Evolutionary conservation across 2,113 vertebrate species (phyloP), one percentile per base, ranked within the genome.

Genomic region (Gnathonemus longibarbis): DNA sequence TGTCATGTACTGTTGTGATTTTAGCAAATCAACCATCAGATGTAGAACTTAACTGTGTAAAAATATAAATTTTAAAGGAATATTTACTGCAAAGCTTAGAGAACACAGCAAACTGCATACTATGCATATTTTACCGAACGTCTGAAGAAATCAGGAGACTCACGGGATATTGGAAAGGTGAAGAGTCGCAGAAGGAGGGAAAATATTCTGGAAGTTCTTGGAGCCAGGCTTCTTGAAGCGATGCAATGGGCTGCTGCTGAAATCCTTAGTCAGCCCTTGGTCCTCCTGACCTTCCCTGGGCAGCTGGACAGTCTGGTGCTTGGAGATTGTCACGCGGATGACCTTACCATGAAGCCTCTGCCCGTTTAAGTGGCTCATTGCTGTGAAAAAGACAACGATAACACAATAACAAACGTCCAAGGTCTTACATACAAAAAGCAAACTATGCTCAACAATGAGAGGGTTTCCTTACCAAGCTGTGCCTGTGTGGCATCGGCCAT

Each of bases 81-180:
- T 66, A n/a, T 66, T 27, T 66, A 58, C 56, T 70, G 15, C 27
- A 70, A 31, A 70, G 10, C 62, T 31, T 70, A 15, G 62, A 31
- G 10, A 31, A 70, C 62, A 70, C 62, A 13, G 62, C n/a, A 70
- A 70, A 13, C 3, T 31, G 27, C 10, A 70, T 13, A 11, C 27
- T 31, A 31, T 70, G 24, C 58, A 27, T 11, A 27, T 31, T 48
- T 48, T 48, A 84, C 15, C 46, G 3, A 7, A 84, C 5, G 2
- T 48, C 21, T 84, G 45, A 84, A 49, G 10, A 87, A 27, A 46
- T 27, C 42, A 27, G 77, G 19, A 8, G 3, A 91, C 97, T 96
- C 93, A 98, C 97, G 97, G 97, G 88, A 98, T 97, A 92, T 97
- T 98, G 91, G 96, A 97, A 80, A 98, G 96, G 93, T 97, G 97